Conservation (phyloP, 2,888 invertebrate species). For the Argyresthia albistria region DNA sequence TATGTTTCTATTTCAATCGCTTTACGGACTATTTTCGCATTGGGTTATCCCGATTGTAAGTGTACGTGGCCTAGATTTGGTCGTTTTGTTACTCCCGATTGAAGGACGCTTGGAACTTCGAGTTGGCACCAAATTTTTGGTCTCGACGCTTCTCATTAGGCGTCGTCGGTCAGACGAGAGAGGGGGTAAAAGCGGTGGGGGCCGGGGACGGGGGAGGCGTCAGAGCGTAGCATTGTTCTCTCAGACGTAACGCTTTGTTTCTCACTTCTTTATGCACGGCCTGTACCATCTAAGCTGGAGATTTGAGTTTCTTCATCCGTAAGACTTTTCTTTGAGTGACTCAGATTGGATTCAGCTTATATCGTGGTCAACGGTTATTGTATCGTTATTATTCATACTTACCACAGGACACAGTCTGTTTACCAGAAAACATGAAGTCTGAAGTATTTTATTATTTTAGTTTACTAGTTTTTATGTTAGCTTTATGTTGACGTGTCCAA, state of each 20-base stretch:
- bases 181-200: background rate
- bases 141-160: conserved; percentile 65
- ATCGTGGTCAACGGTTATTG: too few species aligned
- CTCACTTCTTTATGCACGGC: conserved; percentile 29
- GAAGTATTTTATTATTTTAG: too few species aligned
- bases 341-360: too few species aligned
- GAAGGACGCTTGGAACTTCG: conserved; percentile 42
- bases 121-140: conserved; percentile 69
- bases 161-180: conserved; percentile 16
- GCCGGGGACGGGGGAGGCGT: conserved; percentile 17
- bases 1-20: too few species aligned
- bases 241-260: conserved; percentile 53
- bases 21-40: too few species aligned
- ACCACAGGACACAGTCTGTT: too few species aligned
- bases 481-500: too few species aligned
- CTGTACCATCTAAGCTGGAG: conserved; percentile 12
- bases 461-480: too few species aligned
- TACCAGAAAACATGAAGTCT: too few species aligned
- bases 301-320: background rate
- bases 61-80: background rate
- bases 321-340: background rate
- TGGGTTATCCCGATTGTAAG: too few species aligned
- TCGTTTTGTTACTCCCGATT: background rate
- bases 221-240: conserved; percentile 39
- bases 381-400: too few species aligned